These are phyloP conservation scores for Metaphire vulgaris DNA, from an alignment of 1,140 invertebrate species.

Conservation along the genomic window DNA sequence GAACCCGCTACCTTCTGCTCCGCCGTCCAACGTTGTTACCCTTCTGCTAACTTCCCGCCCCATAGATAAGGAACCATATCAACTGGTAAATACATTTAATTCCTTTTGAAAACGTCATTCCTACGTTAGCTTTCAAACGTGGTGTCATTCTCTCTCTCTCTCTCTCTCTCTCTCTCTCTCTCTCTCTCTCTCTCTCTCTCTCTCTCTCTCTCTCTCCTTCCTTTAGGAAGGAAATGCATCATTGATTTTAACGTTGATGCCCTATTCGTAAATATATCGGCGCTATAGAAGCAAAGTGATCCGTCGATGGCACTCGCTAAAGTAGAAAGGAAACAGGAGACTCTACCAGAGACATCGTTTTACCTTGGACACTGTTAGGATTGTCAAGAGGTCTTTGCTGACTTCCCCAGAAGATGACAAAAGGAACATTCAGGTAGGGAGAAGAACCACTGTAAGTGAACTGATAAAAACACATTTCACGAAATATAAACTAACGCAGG, in stretches of 20 bases:
- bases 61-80: neutral
- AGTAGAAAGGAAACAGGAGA: no score
- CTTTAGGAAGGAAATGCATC: no score
- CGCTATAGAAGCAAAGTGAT: constrained; percentile 92
- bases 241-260: no score
- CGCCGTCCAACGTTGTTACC: no score
- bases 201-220: neutral
- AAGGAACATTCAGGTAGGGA: constrained; percentile 38
- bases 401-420: constrained; percentile 41
- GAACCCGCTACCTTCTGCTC: no score
- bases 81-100: neutral
- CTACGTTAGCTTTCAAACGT: neutral
- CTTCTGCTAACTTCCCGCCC: no score
- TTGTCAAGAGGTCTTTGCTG: constrained; percentile 42
- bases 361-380: constrained; percentile 45
- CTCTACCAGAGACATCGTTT: no score
- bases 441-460: constrained; percentile 38
- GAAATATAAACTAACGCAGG: no score
- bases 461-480: constrained; percentile 75
- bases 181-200: neutral
- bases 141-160: neutral
- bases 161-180: no score
- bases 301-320: constrained; percentile 92
- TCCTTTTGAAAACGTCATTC: neutral
- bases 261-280: constrained; percentile 78